Percentiles rank a stretch among this genome's conserved stretches.
Conservation (phyloP, 1,140 invertebrate genomes). For the Lysiphlebus fabarum region DNA sequence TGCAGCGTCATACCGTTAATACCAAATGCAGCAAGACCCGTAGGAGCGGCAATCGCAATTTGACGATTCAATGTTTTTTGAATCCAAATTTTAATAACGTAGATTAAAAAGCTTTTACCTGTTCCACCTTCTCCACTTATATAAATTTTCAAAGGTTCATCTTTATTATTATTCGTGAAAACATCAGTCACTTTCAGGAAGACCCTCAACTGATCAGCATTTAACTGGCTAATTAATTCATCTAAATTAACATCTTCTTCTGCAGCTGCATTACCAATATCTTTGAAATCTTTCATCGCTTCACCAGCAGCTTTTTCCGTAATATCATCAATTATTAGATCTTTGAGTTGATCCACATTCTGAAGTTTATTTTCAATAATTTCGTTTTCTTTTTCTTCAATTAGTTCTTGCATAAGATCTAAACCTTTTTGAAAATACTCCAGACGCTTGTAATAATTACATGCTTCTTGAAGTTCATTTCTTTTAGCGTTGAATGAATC, state of each 20-base stretch:
- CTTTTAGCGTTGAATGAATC: slow-evolving; percentile 26
- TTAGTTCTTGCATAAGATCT: slow-evolving; percentile 24
- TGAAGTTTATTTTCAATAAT: slow-evolving; percentile 19
- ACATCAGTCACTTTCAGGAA: slow-evolving; percentile 20
- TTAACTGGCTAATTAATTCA: slow-evolving; percentile 27
- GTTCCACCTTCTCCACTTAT: slow-evolving; percentile 18
- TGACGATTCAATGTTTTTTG: not conserved
- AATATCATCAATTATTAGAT: slow-evolving; percentile 7
- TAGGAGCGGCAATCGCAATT: slow-evolving; percentile 8
- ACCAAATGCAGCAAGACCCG: slow-evolving; percentile 12
- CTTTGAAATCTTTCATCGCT: slow-evolving; percentile 33
- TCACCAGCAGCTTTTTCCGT: slow-evolving; percentile 27
- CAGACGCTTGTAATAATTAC: slow-evolving; percentile 32
- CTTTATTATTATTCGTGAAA: slow-evolving; percentile 10
- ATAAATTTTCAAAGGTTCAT: not conserved
- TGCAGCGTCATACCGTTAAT: slow-evolving; percentile 11
- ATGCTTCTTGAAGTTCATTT: slow-evolving; percentile 21
- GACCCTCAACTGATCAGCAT: slow-evolving; percentile 27
- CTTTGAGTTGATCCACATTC: slow-evolving; percentile 19
- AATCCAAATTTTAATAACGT: not conserved
- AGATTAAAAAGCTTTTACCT: slow-evolving; percentile 12
- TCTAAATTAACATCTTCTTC: slow-evolving; percentile 20
- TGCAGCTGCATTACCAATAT: slow-evolving; percentile 20
- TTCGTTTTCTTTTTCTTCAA: slow-evolving; percentile 26
- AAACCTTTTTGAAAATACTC: slow-evolving; percentile 27